phyloP scores from a whole-genome alignment of 2,888 invertebrate species.

The Harpalus rubripes region DNA sequence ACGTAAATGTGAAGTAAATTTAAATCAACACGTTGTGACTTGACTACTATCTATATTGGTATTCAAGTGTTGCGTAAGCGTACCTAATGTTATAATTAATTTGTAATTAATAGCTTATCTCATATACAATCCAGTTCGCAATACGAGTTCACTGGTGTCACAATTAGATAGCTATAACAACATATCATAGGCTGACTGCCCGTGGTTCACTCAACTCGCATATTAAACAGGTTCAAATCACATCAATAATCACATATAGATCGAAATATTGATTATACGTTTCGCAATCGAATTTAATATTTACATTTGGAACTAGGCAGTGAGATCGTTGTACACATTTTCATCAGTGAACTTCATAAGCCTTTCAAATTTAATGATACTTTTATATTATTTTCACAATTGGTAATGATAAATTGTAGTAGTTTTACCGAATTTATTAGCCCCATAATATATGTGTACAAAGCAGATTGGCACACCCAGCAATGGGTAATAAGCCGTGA shows the following conservation, averaged over 20 bases:
- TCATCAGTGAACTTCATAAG: too few species aligned
- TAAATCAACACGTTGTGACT: slow-evolving; percentile 27
- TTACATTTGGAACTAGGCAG: too few species aligned
- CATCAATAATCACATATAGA: slow-evolving; percentile 8
- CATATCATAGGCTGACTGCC: neutral
- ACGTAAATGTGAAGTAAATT: slow-evolving; percentile 26
- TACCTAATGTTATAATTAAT: slow-evolving; percentile 53
- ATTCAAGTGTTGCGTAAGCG: slow-evolving; percentile 34
- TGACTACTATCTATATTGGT: slow-evolving; percentile 27
- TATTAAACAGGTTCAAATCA: slow-evolving; percentile 19
- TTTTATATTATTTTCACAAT: too few species aligned
- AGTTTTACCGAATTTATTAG: too few species aligned
- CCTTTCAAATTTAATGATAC: too few species aligned
- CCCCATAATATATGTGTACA: too few species aligned
- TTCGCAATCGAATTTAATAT: neutral
- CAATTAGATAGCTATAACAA: slow-evolving; percentile 39
- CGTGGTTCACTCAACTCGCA: slow-evolving; percentile 30
- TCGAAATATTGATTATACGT: neutral
- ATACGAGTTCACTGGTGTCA: slow-evolving; percentile 45
- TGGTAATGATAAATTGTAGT: too few species aligned
- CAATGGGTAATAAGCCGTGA: too few species aligned
- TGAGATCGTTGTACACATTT: too few species aligned
- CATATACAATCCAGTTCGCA: slow-evolving; percentile 46
- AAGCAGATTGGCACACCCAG: too few species aligned
- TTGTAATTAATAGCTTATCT: slow-evolving; percentile 54